Evolutionary conservation across 2,797 vertebrate genomes (phyloP).

Genomic region (Limosa lapponica): DNA sequence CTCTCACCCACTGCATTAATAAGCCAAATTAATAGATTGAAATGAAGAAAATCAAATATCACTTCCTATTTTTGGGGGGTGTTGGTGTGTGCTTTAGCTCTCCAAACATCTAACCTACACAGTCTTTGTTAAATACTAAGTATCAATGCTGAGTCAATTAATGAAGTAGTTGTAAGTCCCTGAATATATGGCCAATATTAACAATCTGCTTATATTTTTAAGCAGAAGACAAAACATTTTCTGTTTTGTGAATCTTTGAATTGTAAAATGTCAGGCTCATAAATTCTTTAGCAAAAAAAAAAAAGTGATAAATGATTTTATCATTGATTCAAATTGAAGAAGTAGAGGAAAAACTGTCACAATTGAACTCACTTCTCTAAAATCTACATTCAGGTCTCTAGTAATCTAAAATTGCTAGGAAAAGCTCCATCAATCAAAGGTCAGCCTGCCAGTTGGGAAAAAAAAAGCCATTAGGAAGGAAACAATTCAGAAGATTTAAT

Average conservation of each 20-base stretch:
- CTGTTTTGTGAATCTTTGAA: neutral
- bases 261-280: neutral
- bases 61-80: neutral
- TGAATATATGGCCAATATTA: neutral
- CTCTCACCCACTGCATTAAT: neutral
- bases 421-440: neutral
- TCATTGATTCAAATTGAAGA: neutral
- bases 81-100: neutral
- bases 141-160: neutral
- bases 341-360: neutral
- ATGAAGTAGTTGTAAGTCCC: neutral
- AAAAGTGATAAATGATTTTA: neutral
- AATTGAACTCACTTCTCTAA: neutral
- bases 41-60: neutral
- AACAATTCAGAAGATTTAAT: neutral
- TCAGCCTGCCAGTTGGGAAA: fast-evolving
- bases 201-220: neutral
- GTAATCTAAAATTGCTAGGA: neutral
- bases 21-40: neutral
- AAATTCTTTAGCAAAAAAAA: neutral
- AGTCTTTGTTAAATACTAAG: neutral
- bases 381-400: neutral
- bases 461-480: neutral
- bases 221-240: neutral
- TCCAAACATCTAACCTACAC: neutral